These are phyloP conservation scores for Martes martes DNA, from an alignment of 2,113 vertebrate genomes.

Conservation along the genomic window DNA sequence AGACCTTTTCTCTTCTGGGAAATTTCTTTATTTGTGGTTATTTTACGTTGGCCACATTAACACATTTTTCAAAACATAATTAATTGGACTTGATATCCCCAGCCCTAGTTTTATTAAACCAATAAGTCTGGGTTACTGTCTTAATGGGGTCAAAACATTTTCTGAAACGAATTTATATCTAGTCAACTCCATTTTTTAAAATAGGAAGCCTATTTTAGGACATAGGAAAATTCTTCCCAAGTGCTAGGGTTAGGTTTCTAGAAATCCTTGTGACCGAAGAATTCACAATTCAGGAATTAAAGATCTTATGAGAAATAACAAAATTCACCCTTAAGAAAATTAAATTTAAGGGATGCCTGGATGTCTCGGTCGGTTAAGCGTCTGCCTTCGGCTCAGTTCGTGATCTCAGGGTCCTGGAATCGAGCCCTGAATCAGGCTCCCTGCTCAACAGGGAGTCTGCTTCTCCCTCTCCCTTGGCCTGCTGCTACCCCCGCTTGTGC, in stretches of 20 bases:
- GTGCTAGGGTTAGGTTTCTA: not conserved
- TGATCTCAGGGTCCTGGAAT: too few relatives aligned
- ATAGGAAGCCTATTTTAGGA: not conserved
- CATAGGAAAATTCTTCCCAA: not conserved
- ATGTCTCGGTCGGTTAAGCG: too few relatives aligned
- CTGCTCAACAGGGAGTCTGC: too few relatives aligned
- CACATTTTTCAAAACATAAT: not conserved
- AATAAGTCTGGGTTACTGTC: not conserved
- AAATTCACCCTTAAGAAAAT: not conserved
- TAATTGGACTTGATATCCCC: not conserved
- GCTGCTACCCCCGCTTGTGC: too few relatives aligned
- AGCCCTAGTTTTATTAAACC: not conserved
- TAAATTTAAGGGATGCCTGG: not conserved
- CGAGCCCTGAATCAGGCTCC: too few relatives aligned
- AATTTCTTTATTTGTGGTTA: not conserved
- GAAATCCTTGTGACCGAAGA: not conserved
- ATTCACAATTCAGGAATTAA: not conserved
- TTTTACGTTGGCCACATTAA: not conserved
- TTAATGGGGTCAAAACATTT: not conserved
- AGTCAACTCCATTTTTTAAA: not conserved
- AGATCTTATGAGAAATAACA: not conserved
- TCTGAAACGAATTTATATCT: not conserved
- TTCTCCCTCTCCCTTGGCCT: too few relatives aligned
- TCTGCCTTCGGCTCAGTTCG: too few relatives aligned
- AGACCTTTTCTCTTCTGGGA: not conserved